A percentile compares a stretch with the other conserved stretches of the same genome.
Evolutionary conservation across 2,888 invertebrate species (phyloP).

Genomic region (Autographa gamma): DNA sequence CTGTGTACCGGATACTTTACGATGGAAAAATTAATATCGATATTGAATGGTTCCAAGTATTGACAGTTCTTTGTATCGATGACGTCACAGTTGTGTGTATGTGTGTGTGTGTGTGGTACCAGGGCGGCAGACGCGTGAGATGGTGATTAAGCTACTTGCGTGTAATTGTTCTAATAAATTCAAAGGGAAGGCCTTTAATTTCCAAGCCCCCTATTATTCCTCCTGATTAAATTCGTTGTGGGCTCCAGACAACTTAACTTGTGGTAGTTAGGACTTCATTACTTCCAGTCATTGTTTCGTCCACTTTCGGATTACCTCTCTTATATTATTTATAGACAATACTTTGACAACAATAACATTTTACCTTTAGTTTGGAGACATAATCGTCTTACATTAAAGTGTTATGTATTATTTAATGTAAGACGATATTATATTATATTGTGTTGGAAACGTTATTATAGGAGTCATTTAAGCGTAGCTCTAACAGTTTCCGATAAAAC

Average conservation of each 20-base stretch:
- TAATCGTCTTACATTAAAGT: neutral
- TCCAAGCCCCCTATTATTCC: conserved; percentile 49
- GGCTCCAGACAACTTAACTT: conserved; percentile 52
- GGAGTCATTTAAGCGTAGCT: no score
- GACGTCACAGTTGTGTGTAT: conserved; percentile 7
- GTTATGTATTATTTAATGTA: no score
- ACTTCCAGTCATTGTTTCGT: conserved; percentile 45
- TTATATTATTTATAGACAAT: conserved; percentile 12
- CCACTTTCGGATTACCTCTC: conserved; percentile 20
- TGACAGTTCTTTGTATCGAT: conserved; percentile 9
- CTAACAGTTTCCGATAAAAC: no score
- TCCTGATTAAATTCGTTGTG: conserved; percentile 59
- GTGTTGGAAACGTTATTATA: no score
- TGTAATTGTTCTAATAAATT: conserved; percentile 60
- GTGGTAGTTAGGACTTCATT: conserved; percentile 58
- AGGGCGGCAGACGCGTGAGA: conserved; percentile 14
- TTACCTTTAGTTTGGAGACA: neutral
- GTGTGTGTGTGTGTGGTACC: conserved; percentile 32
- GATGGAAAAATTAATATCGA: conserved; percentile 21
- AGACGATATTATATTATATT: no score
- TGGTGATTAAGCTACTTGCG: conserved; percentile 52
- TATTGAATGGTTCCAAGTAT: neutral
- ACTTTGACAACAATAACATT: conserved; percentile 16
- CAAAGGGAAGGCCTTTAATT: conserved; percentile 48
- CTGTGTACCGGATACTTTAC: conserved; percentile 8